Evolutionary conservation across 2,888 invertebrate genomes (phyloP).

Genomic region (Seira musarum): DNA sequence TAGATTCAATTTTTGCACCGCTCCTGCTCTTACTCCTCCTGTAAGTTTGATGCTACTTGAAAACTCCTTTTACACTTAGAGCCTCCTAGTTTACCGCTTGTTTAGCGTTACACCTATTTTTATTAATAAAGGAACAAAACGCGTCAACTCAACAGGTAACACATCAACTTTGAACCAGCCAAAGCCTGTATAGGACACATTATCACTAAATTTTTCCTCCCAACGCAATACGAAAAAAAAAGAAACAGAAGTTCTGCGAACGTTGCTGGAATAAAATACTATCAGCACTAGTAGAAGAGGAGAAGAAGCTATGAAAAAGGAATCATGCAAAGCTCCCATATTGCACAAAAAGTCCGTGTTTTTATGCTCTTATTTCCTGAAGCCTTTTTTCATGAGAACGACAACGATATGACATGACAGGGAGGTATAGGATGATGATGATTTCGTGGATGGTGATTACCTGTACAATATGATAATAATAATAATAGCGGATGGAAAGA

Average conservation of each 20-base stretch:
- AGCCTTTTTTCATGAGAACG: constrained; percentile 43
- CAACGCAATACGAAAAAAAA: neutral
- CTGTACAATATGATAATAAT: constrained; percentile 1
- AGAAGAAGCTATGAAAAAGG: constrained; percentile 17
- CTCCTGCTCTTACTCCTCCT: neutral
- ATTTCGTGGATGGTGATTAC: neutral
- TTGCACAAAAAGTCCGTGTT: constrained; percentile 4
- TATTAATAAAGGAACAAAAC: constrained; percentile 34
- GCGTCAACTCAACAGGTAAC: constrained; percentile 58
- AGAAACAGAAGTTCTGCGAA: neutral
- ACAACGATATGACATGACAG: too few species aligned
- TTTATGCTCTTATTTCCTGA: constrained; percentile 54
- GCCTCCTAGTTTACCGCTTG: neutral
- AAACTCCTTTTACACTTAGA: neutral
- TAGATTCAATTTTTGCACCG: neutral
- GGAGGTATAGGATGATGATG: constrained; percentile 40
- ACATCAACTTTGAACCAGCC: constrained; percentile 29
- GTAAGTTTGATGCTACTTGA: neutral
- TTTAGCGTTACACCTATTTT: too few species aligned
- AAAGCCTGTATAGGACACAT: constrained; percentile 22
- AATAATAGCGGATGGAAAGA: constrained; percentile 19
- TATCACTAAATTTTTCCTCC: constrained; percentile 14
- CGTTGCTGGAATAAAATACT: neutral
- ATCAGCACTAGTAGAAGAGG: constrained; percentile 28
- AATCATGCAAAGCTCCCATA: neutral